phyloP scores from a whole-genome alignment of 2,888 invertebrate species.

The Argyresthia goedartella region DNA sequence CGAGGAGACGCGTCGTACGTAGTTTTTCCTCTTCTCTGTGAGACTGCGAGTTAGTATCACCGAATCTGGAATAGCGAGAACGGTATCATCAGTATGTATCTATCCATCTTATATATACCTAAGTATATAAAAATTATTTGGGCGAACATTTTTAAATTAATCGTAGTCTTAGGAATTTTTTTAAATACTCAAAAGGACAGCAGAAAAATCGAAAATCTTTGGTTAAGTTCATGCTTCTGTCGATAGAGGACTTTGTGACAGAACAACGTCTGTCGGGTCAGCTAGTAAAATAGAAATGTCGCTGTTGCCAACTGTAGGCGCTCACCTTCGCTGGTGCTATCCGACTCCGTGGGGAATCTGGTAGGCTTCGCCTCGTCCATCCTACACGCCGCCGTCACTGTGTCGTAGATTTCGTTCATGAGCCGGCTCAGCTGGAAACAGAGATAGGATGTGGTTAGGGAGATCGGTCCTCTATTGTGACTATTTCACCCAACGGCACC shows the following conservation, averaged over 20 bases:
- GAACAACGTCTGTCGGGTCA: no score
- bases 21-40: conserved; percentile 75
- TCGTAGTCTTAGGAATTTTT: neutral
- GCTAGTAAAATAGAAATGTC: no score
- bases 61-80: conserved; percentile 42
- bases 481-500: no score
- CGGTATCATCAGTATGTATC: neutral
- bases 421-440: conserved; percentile 51
- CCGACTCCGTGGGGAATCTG: conserved; percentile 52
- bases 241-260: no score
- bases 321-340: conserved; percentile 48
- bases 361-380: conserved; percentile 57
- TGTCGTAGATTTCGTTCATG: conserved; percentile 66
- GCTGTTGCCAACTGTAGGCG: no score
- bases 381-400: conserved; percentile 59
- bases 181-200: neutral
- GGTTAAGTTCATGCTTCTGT: no score
- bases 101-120: neutral
- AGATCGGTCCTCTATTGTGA: no score
- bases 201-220: no score
- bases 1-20: conserved; percentile 74
- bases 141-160: neutral
- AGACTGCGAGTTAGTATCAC: conserved; percentile 65
- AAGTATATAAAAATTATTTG: neutral
- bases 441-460: neutral